Base-by-base conservation (phyloP, 2,797 vertebrate species). In the Notoglanidium macrostoma region DNA sequence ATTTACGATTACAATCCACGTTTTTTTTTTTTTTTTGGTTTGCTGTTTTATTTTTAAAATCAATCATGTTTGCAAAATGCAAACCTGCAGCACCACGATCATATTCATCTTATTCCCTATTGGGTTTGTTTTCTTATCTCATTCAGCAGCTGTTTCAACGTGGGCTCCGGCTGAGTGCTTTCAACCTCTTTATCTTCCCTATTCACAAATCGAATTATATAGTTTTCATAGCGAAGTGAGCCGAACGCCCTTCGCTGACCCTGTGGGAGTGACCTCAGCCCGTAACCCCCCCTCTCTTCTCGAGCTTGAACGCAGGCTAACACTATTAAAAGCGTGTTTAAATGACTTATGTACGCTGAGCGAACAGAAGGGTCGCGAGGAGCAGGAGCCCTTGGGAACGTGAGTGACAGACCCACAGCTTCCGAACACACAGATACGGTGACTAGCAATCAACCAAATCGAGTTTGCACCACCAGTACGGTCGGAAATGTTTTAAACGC, bases 301-400 rank as follows among this genome's bases (percentile, higher is more conserved):
- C 54, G 51, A 59, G 61, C 32, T 51, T 82, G 83, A 73, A 89
- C 54, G 76, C 85, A 84, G 84, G 89, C 90, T 93, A 92, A 93
- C 91, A 93, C 92, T 91, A 94, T 94, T 91, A 94, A 94, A 94
- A 92, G 91, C 89, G 65, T 94, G 91, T 95, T 94, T 92, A 91
- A 93, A 93, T 94, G 93, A 94, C 93, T 94, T 93, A 94, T 93
- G 92, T 92, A 88, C 90, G 89, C 90, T 90, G 79, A 90, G 83
- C 90, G 88, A 90, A 90, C 86, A 91, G 88, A 90, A 89, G 83
- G 92, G 91, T 92, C 90, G 92, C 57, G 55, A 86, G 26, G 72
- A 89, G 90, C 55, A 85, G 91, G 89, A 89, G 89, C 90, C 85
- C 89, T 87, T 72, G 74, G 86, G 80, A 81, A 65, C 54, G 0